phyloP scores from a whole-genome alignment of 2,888 invertebrate species.

The Campaea margaritaria region DNA sequence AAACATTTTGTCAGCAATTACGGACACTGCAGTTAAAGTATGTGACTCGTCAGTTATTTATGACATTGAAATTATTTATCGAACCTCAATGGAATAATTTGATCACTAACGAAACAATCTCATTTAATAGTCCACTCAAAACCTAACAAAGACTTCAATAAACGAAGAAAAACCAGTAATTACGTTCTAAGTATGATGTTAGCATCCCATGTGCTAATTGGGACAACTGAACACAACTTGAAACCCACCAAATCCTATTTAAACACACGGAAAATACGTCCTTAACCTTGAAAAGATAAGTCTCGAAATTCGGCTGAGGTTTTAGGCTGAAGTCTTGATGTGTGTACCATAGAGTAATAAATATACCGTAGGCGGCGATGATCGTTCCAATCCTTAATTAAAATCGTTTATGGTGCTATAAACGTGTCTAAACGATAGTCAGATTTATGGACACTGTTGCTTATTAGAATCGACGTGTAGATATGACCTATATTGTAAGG shows the following conservation, averaged over 20 bases:
- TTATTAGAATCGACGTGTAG: constrained; percentile 49
- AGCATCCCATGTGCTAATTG: constrained; percentile 63
- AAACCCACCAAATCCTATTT: constrained; percentile 26
- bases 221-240: constrained; percentile 44
- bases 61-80: constrained; percentile 11
- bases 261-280: neutral
- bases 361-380: constrained; percentile 61
- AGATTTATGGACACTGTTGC: constrained; percentile 50
- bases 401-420: constrained; percentile 78
- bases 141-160: constrained; percentile 38
- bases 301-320: constrained; percentile 3
- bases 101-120: constrained; percentile 36
- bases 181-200: constrained; percentile 45
- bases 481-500: constrained; percentile 35
- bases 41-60: constrained; percentile 15
- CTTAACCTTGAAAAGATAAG: neutral
- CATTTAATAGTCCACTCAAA: constrained; percentile 35
- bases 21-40: neutral
- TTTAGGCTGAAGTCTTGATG: constrained; percentile 2
- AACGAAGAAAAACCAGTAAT: constrained; percentile 43
- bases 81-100: constrained; percentile 23
- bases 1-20: constrained; percentile 4
- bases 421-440: constrained; percentile 70
- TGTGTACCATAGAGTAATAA: constrained; percentile 42
- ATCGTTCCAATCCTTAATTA: constrained; percentile 79